Evolutionary conservation across 1,140 invertebrate species (phyloP), one percentile per base, ranked within the genome.

Genomic region (Drosophila biarmipes): DNA sequence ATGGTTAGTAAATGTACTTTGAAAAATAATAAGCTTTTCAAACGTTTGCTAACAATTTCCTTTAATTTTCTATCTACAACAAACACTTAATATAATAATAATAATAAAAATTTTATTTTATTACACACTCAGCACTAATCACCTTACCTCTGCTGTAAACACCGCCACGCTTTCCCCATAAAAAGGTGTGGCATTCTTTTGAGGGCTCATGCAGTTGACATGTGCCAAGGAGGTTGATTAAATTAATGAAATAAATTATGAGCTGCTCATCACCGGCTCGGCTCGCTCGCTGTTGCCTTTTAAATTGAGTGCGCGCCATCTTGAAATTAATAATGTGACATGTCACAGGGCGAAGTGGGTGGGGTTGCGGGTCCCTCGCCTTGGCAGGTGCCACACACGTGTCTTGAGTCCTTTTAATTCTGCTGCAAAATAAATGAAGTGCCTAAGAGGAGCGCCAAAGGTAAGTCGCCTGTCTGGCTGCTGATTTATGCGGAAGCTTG

Each of bases 231-330:
- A 86, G 69, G 82, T 90, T 89, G 85, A 89, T 89, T 89, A 89
- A 89, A 89, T 89, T 90, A 89, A 89, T 89, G 84, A 90, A 89
- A 89, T 89, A 89, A 89, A 89, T 89, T 89, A 89, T 89, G 84
- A 89, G 80, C 72, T 80, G 84, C 80, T 63, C 76, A 51, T 58
- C 69, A 54, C 43, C 69, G 52, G 56, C 55, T 58, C 72, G 52
- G 56, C 55, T 58, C 72, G 21, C 61, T 43, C 46, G 43, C 49
- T 35, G 49, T 35, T 40, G 59, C 51, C 79, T 87, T 86, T 87
- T 69, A 87, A 87, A 87, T 87, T 84, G 80, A 87, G 84, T 79
- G 84, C 53, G 76, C 80, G 85, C 80, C 84, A 90, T 89, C 80
- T 89, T 89, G 72, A 89, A 89, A 89, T 89, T 89, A 89, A 89